Evolutionary conservation across 2,113 vertebrate genomes (phyloP).

Genomic region (Heterotis niloticus): DNA sequence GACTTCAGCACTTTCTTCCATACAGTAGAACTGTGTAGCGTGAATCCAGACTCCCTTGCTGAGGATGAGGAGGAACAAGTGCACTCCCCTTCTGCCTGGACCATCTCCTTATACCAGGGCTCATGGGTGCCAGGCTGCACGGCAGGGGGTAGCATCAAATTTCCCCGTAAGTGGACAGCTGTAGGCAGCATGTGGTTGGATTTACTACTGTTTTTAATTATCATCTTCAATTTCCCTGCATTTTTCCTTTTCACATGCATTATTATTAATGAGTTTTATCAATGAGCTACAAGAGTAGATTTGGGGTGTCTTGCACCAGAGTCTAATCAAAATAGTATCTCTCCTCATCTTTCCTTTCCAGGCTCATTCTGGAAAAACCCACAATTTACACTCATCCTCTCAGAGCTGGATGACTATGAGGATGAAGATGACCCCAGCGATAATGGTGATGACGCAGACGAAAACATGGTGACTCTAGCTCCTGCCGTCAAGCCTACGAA

Average conservation of each 20-base stretch:
- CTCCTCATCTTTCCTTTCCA: slow-evolving; percentile 27
- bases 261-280: not conserved
- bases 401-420: slow-evolving; percentile 45
- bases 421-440: slow-evolving; percentile 37
- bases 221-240: not conserved
- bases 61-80: slow-evolving; percentile 28
- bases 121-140: slow-evolving; percentile 60
- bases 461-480: not conserved
- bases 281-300: not conserved
- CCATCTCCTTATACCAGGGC: slow-evolving; percentile 60
- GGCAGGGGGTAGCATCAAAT: slow-evolving; percentile 63
- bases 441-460: slow-evolving; percentile 38
- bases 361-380: slow-evolving; percentile 70
- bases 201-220: not conserved
- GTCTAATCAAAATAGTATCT: not conserved
- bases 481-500: slow-evolving; percentile 11
- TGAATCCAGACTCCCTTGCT: slow-evolving; percentile 56
- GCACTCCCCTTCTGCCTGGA: slow-evolving; percentile 41
- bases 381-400: slow-evolving; percentile 63
- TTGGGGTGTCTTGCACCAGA: not conserved
- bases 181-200: not conserved
- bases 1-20: slow-evolving; percentile 62
- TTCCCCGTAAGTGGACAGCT: slow-evolving; percentile 44
- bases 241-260: not conserved
- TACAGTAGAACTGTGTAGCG: slow-evolving; percentile 64